Percentiles rank a stretch among this genome's conserved stretches.
These are phyloP conservation scores for Ciconia boyciana DNA, from an alignment of 2,113 vertebrate species.

Conservation along the genomic window DNA sequence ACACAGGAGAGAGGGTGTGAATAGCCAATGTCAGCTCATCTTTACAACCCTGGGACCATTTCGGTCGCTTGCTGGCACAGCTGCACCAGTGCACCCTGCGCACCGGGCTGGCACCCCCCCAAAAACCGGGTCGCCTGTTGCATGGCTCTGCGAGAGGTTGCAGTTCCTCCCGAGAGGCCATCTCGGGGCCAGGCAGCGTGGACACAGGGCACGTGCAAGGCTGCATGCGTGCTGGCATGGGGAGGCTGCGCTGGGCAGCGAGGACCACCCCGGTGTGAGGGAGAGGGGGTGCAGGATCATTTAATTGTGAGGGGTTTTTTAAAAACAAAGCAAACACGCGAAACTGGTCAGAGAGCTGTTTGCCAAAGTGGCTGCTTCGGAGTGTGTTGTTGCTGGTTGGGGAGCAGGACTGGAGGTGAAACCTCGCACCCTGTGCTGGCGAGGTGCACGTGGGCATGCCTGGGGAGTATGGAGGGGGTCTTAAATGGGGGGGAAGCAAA, in stretches of 20 bases:
- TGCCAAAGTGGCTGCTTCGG: background rate
- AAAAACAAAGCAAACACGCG: background rate
- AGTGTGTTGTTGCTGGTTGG: background rate
- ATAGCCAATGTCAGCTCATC: background rate
- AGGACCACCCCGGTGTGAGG: background rate
- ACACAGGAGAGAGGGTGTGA: background rate
- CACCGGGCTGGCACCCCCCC: background rate
- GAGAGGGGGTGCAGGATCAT: background rate
- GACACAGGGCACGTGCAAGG: fast-evolving
- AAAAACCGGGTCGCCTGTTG: background rate
- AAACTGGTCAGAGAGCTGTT: background rate
- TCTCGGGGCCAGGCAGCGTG: background rate
- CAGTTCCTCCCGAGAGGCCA: background rate
- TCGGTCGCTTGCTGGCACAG: background rate
- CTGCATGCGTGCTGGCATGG: fast-evolving
- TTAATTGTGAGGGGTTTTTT: background rate
- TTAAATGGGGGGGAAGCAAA: background rate
- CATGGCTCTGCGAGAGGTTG: background rate
- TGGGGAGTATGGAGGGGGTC: background rate
- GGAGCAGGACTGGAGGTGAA: background rate
- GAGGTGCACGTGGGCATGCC: fast-evolving
- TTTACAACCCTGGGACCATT: background rate
- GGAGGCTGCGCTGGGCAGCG: background rate
- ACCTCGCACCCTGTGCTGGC: fast-evolving
- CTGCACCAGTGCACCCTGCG: background rate